Percentiles rank a stretch among this genome's conserved stretches.
These are phyloP conservation scores for Balanococcus diminutus DNA, from an alignment of 2,888 invertebrate genomes.

Conservation along the genomic window DNA sequence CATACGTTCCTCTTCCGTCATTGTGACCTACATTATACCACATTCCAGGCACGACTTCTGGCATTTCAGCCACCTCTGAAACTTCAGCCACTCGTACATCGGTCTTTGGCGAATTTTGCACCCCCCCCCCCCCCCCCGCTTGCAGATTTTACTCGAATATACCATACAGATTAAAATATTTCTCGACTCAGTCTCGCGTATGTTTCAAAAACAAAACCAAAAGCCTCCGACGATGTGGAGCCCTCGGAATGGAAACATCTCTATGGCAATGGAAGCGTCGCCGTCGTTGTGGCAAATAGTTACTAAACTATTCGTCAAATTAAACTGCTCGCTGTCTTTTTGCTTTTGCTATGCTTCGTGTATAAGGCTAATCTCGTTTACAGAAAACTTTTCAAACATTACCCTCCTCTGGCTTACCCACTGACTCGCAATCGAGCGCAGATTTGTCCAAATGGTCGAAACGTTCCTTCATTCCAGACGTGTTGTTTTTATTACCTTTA, in stretches of 20 bases:
- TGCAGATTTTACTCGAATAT: too few species aligned
- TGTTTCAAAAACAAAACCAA: constrained; percentile 19
- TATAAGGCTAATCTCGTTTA: background rate
- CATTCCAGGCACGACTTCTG: background rate
- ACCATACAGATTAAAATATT: constrained; percentile 16
- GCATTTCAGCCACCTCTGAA: background rate
- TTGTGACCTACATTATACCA: background rate
- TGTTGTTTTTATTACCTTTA: background rate
- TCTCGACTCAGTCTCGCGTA: constrained; percentile 6
- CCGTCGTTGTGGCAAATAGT: background rate
- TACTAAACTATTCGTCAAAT: constrained; percentile 38
- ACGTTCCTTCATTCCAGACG: background rate
- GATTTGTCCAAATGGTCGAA: background rate
- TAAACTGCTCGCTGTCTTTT: background rate
- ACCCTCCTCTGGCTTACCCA: background rate
- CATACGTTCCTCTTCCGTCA: background rate
- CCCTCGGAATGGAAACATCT: background rate
- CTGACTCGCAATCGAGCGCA: background rate
- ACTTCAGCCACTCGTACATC: background rate
- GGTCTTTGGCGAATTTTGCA: background rate
- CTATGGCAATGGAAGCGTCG: background rate
- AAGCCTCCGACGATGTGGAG: background rate
- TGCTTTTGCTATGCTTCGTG: background rate
- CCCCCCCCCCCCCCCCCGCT: background rate
- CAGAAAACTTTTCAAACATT: background rate